A percentile compares a stretch with the other conserved stretches of the same genome.
phyloP scores from a whole-genome alignment of 2,113 vertebrate genomes.

The Phalacrocorax aristotelis region DNA sequence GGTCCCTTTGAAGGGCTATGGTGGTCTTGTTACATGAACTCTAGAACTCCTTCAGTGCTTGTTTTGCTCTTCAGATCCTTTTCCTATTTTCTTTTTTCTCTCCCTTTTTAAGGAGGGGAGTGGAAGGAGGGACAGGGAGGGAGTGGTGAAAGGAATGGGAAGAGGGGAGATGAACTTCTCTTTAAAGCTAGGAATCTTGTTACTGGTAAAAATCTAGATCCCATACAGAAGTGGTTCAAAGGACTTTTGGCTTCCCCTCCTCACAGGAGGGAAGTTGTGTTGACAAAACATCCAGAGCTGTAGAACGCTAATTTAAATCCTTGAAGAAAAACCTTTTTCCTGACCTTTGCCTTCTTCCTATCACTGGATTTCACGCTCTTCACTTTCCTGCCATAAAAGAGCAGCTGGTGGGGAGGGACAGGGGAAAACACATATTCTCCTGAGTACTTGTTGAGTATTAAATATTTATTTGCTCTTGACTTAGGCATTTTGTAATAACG shows the following conservation, averaged over 20 bases:
- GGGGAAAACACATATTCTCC: constrained; percentile 8
- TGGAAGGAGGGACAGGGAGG: background rate
- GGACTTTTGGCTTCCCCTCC: constrained; percentile 21
- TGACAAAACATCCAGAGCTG: constrained; percentile 62
- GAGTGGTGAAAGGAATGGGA: background rate
- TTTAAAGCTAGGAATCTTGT: constrained; percentile 9
- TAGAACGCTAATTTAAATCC: constrained; percentile 55
- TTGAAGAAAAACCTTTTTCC: constrained; percentile 53
- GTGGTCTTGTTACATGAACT: constrained; percentile 50
- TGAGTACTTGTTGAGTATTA: constrained; percentile 47
- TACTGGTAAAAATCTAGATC: constrained; percentile 48
- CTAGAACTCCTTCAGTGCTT: constrained; percentile 13
- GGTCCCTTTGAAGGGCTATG: constrained; percentile 45
- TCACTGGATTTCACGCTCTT: constrained; percentile 61
- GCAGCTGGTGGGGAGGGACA: constrained; percentile 48
- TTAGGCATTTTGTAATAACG: background rate
- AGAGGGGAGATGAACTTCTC: background rate
- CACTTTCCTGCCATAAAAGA: constrained; percentile 56
- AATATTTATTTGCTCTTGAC: constrained; percentile 25
- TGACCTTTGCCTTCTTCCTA: constrained; percentile 64
- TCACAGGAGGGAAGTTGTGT: constrained; percentile 53
- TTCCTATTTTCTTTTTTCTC: constrained; percentile 7
- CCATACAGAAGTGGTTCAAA: constrained; percentile 44
- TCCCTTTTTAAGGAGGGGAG: background rate
- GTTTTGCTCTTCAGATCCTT: constrained; percentile 47